Conservation (phyloP, 2,888 invertebrate genomes). For the Macrophya alboannulata region DNA sequence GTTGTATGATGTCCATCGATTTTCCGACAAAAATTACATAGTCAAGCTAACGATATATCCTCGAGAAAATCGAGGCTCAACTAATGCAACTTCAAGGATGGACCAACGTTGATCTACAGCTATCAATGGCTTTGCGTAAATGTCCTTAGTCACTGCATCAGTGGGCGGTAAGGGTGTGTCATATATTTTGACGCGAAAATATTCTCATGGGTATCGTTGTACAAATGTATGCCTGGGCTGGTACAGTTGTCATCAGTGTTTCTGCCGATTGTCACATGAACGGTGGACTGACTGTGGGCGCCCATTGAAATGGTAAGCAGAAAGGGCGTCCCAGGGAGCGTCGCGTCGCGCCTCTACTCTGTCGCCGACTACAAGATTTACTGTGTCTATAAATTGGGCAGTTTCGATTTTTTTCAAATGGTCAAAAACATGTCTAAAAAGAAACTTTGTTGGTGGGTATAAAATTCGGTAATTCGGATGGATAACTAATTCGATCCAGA, state of each 20-base stretch:
- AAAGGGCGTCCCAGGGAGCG: slow-evolving; percentile 68
- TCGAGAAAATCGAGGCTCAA: neutral
- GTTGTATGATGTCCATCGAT: neutral
- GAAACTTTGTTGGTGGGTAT: neutral
- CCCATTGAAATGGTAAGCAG: slow-evolving; percentile 76
- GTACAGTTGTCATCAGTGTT: slow-evolving; percentile 71
- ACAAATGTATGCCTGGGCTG: slow-evolving; percentile 64
- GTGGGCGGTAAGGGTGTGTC: slow-evolving; percentile 42
- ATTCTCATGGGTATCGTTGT: slow-evolving; percentile 77
- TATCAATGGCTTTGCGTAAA: neutral
- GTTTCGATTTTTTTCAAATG: neutral
- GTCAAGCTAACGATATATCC: neutral
- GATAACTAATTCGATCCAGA: neutral
- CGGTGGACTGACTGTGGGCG: slow-evolving; percentile 35
- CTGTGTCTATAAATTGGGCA: neutral
- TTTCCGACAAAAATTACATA: neutral
- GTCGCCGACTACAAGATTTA: slow-evolving; percentile 60
- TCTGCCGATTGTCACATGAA: slow-evolving; percentile 68
- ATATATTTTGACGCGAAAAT: slow-evolving; percentile 58
- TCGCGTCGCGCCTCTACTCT: slow-evolving; percentile 59
- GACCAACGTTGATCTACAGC: neutral
- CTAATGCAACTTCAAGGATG: neutral
- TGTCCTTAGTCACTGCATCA: neutral
- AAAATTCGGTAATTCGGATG: neutral
- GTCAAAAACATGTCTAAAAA: neutral